Percentiles rank a stretch among this genome's conserved stretches.
Evolutionary conservation across 2,797 vertebrate species (phyloP).

Genomic region (Threskiornis aethiopicus): DNA sequence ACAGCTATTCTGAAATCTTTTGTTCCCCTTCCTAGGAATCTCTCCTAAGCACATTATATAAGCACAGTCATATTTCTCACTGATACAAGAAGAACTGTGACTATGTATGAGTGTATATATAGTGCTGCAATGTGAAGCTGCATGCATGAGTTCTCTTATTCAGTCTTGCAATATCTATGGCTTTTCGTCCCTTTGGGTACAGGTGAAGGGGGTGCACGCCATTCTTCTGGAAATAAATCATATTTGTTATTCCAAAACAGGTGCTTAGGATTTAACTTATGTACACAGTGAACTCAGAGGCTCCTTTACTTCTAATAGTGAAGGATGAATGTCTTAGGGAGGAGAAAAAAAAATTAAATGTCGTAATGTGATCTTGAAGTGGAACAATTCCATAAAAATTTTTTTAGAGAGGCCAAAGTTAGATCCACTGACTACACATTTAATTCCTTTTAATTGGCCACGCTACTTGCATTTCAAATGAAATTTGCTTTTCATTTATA

Average conservation of each 20-base stretch:
- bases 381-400: neutral
- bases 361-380: neutral
- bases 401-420: neutral
- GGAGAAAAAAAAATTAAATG: neutral
- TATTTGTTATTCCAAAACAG: neutral
- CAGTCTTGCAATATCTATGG: neutral
- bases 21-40: neutral
- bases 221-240: neutral
- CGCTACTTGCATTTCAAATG: neutral
- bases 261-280: neutral
- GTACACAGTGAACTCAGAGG: neutral
- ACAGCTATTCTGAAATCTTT: constrained; percentile 42
- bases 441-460: neutral
- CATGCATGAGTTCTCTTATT: neutral
- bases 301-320: neutral
- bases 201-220: neutral
- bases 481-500: neutral
- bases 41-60: neutral
- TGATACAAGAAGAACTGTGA: neutral
- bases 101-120: neutral
- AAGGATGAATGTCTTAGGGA: neutral
- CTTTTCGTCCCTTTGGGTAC: neutral
- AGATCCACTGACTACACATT: neutral
- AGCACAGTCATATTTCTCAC: neutral
- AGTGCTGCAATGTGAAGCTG: neutral